Percentiles rank a stretch among this genome's conserved stretches.
These are phyloP conservation scores for Triplophysa rosa DNA, from an alignment of 2,113 vertebrate genomes.

Conservation along the genomic window DNA sequence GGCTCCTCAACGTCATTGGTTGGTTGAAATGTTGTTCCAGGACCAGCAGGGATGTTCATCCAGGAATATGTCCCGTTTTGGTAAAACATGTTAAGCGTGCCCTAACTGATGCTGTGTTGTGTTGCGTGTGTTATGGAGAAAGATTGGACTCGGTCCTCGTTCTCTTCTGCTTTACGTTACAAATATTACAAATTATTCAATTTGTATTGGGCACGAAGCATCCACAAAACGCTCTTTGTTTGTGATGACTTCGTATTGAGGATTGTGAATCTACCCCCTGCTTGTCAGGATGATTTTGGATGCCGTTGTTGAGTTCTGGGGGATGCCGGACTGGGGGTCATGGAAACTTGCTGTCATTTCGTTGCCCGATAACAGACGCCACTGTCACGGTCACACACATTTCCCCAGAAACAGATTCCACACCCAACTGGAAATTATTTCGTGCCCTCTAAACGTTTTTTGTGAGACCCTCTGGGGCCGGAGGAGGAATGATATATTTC, in stretches of 20 bases:
- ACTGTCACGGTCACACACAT: background rate
- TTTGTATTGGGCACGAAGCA: background rate
- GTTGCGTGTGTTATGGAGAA: no score
- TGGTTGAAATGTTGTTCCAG: no score
- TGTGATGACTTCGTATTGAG: background rate
- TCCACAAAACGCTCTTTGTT: background rate
- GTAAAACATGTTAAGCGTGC: no score
- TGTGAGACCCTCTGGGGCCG: background rate
- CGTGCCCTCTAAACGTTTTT: background rate
- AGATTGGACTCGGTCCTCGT: no score
- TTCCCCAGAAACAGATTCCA: background rate
- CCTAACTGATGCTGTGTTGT: no score
- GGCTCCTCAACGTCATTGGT: no score
- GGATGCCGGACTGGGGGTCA: background rate
- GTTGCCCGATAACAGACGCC: background rate
- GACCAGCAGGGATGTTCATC: no score
- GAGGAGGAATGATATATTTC: constrained; percentile 8
- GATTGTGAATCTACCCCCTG: background rate
- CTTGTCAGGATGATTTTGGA: background rate
- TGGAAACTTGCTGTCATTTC: background rate
- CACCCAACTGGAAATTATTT: background rate
- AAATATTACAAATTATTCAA: background rate
- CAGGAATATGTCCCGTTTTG: no score
- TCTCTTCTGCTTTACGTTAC: background rate
- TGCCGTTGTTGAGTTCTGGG: background rate